Base-by-base conservation (phyloP, 1,140 invertebrate species). In the Bicyclus anynana region DNA sequence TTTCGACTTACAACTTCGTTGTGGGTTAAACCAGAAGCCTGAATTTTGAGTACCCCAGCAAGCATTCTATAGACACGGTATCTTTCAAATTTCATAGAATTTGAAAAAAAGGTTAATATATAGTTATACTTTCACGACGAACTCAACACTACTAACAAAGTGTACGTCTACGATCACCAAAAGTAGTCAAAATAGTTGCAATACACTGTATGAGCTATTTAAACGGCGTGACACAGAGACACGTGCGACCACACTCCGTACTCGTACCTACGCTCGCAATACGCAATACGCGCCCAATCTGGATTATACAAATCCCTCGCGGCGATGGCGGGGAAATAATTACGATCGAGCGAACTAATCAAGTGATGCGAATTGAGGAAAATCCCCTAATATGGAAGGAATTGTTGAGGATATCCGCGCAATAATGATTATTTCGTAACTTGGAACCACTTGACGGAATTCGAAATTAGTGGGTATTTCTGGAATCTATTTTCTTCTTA, bases 301-400 rank as follows among this genome's bases (percentile, higher is more conserved):
- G 83, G 83, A 86, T 86, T 86, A 86, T 75, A 81, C 76, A 80
- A 81, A 80, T 80, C 80, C 80, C 78, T 64, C 65, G 72, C 70
- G 74, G 59, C 65, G 70, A 67, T 71, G 71, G 59, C 65, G 71
- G 68, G 72, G 69, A 77, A 80, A 84, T 84, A 82, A 84, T 86
- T 82, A 84, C 77, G 69, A 79, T 74, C 66, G 77, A 75, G 62
- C 58, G 73, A 78, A 70, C 72, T 83, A 84, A 85, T 85, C 77
- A 86, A 86, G 70, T 85, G 67, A 74, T 61, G 64, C 48, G 68
- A 69, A 81, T 77, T 72, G 72, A 73, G 71, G 75, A 77, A 79
- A 47, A 26, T 27, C 21, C 17, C 14, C 23, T 26, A 47, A 47
- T 47, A n/a, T 5, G 17, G 12, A 44, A 20, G 40, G 17, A 44